phyloP scores from a whole-genome alignment of 2,797 vertebrate genomes.

The Sebastes iracundus region DNA sequence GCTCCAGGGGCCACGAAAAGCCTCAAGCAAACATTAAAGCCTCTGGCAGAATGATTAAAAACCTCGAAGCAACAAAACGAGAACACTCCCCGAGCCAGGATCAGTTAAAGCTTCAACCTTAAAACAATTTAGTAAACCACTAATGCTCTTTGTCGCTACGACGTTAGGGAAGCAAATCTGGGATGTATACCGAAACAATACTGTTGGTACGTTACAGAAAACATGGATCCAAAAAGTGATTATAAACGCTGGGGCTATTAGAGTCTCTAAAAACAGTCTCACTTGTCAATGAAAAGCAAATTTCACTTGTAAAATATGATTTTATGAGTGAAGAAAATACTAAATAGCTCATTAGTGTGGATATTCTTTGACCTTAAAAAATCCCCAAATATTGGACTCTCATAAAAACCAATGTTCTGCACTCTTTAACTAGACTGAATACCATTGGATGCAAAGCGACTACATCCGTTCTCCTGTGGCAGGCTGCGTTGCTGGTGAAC shows the following conservation, averaged over 20 bases:
- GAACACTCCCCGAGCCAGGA: conserved; percentile 37
- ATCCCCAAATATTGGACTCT: neutral
- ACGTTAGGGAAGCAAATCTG: conserved; percentile 18
- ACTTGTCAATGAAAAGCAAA: neutral
- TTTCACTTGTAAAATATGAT: neutral
- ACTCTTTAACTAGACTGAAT: conserved; percentile 1
- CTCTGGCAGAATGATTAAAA: conserved; percentile 60
- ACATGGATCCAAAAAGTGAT: neutral
- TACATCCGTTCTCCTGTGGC: conserved; percentile 1
- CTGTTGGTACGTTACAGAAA: neutral
- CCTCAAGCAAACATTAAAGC: conserved; percentile 65
- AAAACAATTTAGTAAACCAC: conserved; percentile 38
- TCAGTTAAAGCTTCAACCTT: conserved; percentile 53
- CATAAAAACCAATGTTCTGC: conserved; percentile 4
- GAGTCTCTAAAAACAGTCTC: neutral
- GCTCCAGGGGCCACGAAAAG: conserved; percentile 55
- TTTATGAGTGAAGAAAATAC: neutral
- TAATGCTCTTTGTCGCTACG: conserved; percentile 28
- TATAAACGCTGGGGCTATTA: neutral
- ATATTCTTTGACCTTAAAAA: conserved; percentile 22
- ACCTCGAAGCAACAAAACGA: conserved; percentile 47
- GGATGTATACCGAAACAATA: conserved; percentile 3
- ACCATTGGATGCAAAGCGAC: neutral
- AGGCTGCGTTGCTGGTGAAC: conserved; percentile 20
- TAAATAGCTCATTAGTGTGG: conserved; percentile 4